Evolutionary conservation across 2,888 invertebrate species (phyloP).

Genomic region (Cylloceria caligata): DNA sequence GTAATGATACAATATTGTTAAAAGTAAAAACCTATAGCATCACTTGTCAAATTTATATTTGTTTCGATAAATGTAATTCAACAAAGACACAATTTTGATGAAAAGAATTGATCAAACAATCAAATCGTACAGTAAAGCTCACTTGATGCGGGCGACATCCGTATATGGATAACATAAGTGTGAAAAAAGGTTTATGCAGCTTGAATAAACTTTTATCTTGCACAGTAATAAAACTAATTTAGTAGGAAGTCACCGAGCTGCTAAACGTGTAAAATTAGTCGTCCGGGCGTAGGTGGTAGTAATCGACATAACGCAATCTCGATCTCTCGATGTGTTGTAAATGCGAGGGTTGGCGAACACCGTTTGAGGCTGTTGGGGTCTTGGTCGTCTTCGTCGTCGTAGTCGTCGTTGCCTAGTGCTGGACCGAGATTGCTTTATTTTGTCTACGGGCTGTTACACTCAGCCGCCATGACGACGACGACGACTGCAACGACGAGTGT

Average conservation of each 20-base stretch:
- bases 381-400: conserved; percentile 8
- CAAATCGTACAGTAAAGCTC: not conserved
- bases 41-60: not conserved
- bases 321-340: conserved; percentile 17
- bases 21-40: not conserved
- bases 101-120: not conserved
- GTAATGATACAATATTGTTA: too few relatives aligned
- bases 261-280: conserved; percentile 26
- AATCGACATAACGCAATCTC: conserved; percentile 47
- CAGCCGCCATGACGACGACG: conserved; percentile 44
- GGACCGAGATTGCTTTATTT: conserved; percentile 61
- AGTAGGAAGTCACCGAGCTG: conserved; percentile 2
- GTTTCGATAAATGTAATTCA: not conserved
- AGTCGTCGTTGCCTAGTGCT: conserved; percentile 22
- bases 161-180: not conserved
- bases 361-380: conserved; percentile 17
- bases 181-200: not conserved
- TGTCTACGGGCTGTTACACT: conserved; percentile 64
- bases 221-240: conserved; percentile 15
- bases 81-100: not conserved
- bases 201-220: not conserved
- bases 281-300: conserved; percentile 18
- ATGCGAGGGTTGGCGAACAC: conserved; percentile 27
- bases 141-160: not conserved
- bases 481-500: conserved; percentile 38